phyloP scores from a whole-genome alignment of 2,888 invertebrate species.

The Colostygia pectinataria region DNA sequence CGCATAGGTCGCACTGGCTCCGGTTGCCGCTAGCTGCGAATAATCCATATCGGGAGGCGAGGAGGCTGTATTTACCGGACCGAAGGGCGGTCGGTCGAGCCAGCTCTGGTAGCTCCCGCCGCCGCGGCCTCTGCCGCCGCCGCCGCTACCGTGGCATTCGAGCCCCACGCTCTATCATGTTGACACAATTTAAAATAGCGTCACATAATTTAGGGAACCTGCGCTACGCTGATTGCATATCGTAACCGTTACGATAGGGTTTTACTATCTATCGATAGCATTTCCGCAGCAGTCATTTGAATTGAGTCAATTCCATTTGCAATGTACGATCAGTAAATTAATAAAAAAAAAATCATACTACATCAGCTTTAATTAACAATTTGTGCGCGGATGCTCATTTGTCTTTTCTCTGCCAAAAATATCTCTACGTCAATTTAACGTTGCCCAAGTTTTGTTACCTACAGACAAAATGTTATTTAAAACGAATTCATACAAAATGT shows the following conservation, averaged over 20 bases:
- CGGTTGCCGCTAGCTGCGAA: conserved; percentile 67
- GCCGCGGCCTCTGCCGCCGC: conserved; percentile 47
- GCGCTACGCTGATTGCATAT: conserved; percentile 52
- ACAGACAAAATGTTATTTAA: no score
- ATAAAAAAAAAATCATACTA: no score
- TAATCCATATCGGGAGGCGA: conserved; percentile 78
- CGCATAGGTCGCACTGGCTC: conserved; percentile 75
- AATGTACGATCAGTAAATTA: no score
- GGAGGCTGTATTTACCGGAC: conserved; percentile 80
- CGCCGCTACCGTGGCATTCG: conserved; percentile 45
- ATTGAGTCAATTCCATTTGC: conserved; percentile 26
- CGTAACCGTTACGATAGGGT: conserved; percentile 40
- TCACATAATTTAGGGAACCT: conserved; percentile 58
- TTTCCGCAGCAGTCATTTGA: conserved; percentile 34
- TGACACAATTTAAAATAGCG: conserved; percentile 78
- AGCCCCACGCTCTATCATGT: conserved; percentile 59
- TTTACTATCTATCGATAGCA: conserved; percentile 35
- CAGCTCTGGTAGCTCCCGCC: conserved; percentile 60
- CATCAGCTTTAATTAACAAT: no score
- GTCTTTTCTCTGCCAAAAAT: no score
- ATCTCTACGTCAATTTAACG: no score
- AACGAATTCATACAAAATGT: no score
- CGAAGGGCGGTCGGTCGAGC: conserved; percentile 72
- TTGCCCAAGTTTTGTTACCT: no score
- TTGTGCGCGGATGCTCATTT: no score